A percentile compares a stretch with the other conserved stretches of the same genome.
phyloP scores from a whole-genome alignment of 2,888 invertebrate genomes.

The Timandra comae region DNA sequence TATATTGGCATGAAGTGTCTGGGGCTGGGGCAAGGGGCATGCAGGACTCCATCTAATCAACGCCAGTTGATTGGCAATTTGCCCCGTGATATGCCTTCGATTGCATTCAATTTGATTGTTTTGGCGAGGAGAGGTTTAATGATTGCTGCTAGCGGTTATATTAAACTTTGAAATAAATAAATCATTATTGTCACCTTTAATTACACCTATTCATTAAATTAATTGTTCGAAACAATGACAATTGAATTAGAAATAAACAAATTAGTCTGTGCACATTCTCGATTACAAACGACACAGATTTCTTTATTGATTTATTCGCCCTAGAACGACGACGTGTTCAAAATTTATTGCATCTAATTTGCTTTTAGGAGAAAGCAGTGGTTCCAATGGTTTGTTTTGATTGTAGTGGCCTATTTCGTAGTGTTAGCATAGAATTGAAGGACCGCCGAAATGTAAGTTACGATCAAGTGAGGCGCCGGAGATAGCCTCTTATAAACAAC shows the following conservation, averaged over 20 bases:
- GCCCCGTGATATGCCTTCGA: constrained; percentile 48
- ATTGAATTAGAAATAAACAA: constrained; percentile 44
- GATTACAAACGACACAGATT: constrained; percentile 48
- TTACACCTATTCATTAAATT: constrained; percentile 54
- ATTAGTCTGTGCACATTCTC: constrained; percentile 35
- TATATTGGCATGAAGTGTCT: constrained; percentile 15
- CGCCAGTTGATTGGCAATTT: constrained; percentile 62
- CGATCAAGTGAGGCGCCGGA: constrained; percentile 14
- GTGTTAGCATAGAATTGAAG: constrained; percentile 17
- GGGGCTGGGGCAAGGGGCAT: constrained; percentile 26
- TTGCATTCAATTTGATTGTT: constrained; percentile 42
- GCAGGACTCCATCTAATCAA: constrained; percentile 42
- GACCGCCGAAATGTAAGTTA: constrained; percentile 21
- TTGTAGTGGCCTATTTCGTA: constrained; percentile 16
- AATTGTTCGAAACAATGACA: constrained; percentile 33
- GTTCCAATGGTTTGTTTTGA: constrained; percentile 18
- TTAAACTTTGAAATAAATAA: constrained; percentile 17
- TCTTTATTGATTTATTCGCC: constrained; percentile 53
- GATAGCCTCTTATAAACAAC: constrained; percentile 31
- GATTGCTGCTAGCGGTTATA: too few species aligned
- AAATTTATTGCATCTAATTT: constrained; percentile 32
- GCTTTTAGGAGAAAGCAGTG: constrained; percentile 20
- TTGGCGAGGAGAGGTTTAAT: neutral
- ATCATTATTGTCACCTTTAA: constrained; percentile 38
- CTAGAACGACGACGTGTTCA: constrained; percentile 26